Conservation (phyloP, 2,888 invertebrate species). For the Archips xylosteana region DNA sequence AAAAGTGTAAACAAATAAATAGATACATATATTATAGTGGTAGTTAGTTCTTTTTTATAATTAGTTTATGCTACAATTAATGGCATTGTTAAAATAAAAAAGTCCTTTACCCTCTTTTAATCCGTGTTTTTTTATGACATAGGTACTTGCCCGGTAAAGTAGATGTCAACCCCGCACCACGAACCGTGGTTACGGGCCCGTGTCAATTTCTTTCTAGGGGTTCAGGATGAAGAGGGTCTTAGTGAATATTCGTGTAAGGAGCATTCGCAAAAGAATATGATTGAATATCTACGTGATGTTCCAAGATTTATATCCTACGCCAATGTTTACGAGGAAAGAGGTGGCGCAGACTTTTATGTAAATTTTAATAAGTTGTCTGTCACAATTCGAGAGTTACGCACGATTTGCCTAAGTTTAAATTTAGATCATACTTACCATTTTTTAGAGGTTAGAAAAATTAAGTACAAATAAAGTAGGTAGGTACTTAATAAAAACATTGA, state of each 20-base stretch:
- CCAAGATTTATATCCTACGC: background rate
- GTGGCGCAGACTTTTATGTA: background rate
- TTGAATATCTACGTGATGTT: conserved; percentile 7
- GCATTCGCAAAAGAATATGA: conserved; percentile 11
- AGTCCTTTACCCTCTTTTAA: background rate
- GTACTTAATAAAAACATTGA: no score
- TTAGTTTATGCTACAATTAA: background rate
- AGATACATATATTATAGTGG: no score
- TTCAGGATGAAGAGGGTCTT: conserved; percentile 4
- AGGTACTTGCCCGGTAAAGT: background rate
- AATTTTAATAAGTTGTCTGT: background rate
- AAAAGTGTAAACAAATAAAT: no score
- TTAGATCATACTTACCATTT: no score
- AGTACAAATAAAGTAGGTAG: no score
- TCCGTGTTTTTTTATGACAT: background rate
- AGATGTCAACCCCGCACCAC: conserved; percentile 9
- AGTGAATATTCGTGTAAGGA: conserved; percentile 4
- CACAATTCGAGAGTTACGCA: no score
- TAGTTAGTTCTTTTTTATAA: no score
- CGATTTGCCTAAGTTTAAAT: no score
- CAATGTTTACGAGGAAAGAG: background rate
- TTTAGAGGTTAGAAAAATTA: no score
- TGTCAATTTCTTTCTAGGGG: conserved; percentile 6
- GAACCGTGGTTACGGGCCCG: conserved; percentile 2
- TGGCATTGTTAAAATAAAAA: background rate